Evolutionary conservation across 2,888 invertebrate species (phyloP), one percentile per base, ranked within the genome.

Genomic region (Trypoxylon attenuatum): DNA sequence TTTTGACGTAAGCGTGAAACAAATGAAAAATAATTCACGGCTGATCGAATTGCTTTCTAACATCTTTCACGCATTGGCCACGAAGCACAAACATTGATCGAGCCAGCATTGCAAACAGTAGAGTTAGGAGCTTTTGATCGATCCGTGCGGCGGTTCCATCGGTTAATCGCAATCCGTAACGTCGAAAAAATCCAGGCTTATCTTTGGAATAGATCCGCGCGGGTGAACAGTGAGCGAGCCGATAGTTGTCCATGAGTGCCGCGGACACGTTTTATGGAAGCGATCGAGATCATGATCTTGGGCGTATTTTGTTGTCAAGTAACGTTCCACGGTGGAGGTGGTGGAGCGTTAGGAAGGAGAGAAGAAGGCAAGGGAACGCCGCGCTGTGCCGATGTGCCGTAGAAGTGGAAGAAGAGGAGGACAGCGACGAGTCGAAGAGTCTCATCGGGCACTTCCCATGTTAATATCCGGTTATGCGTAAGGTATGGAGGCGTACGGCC

Each of bases 391-490:
- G 3, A 33, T 13, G 33, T 33, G 33, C n/a, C 33, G 33, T n/a
- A n/a, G n/a, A 15, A 45, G 47, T 38, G 15, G 16, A 41, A 25
- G 18, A 42, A 25, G 43, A 65, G 47, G 49, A 42, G 29, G 52
- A 75, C 71, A 67, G 72, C 69, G 71, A 66, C 56, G 74, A 53
- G 69, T 42, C 60, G 63, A 60, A 67, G 63, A 71, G 69, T 69
- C 69, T 76, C 81, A 77, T 79, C 75, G 80, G 82, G 81, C 82
- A 83, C 76, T 84, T 84, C 83, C 83, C 84, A 84, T 84, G 83
- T 83, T 84, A 84, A 84, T 84, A 83, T 81, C 83, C 83, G 84
- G 83, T 84, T 84, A 84, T 84, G 83, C 79, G 82, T 84, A 84
- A 84, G 83, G 82, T 84, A 84, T 83, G 84, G 82, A 83, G 84